Evolutionary conservation across 2,113 vertebrate genomes (phyloP).

Genomic region (Prochilodus magdalenae): DNA sequence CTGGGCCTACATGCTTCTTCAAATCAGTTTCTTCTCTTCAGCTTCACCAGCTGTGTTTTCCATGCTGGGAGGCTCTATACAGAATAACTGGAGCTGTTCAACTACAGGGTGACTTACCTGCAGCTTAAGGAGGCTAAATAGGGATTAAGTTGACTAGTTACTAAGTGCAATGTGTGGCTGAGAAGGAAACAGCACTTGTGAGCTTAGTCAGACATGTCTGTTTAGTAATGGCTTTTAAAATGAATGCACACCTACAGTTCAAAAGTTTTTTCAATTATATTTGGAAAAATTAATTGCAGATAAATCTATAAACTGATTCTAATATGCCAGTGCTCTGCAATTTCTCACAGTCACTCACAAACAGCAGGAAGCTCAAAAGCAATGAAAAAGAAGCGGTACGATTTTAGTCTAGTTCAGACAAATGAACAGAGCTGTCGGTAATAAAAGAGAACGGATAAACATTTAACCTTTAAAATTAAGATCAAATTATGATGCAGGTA

Average conservation of each 20-base stretch:
- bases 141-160: slow-evolving; percentile 45
- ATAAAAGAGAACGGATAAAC: no score
- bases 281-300: background rate
- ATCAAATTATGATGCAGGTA: background rate
- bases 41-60: background rate
- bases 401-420: no score
- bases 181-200: background rate
- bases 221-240: background rate
- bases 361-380: no score
- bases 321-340: background rate
- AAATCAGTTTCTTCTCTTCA: background rate
- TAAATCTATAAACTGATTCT: background rate
- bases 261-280: background rate
- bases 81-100: slow-evolving; percentile 23
- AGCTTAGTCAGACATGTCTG: background rate
- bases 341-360: no score
- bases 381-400: no score
- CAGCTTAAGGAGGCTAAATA: slow-evolving; percentile 56
- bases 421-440: no score
- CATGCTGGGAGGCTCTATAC: background rate
- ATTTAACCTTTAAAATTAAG: no score
- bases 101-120: slow-evolving; percentile 41
- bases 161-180: slow-evolving; percentile 20
- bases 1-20: background rate
- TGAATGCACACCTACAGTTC: background rate